Base-by-base conservation (phyloP, 1,140 invertebrate genomes). In the Tetramorium simillimum region DNA sequence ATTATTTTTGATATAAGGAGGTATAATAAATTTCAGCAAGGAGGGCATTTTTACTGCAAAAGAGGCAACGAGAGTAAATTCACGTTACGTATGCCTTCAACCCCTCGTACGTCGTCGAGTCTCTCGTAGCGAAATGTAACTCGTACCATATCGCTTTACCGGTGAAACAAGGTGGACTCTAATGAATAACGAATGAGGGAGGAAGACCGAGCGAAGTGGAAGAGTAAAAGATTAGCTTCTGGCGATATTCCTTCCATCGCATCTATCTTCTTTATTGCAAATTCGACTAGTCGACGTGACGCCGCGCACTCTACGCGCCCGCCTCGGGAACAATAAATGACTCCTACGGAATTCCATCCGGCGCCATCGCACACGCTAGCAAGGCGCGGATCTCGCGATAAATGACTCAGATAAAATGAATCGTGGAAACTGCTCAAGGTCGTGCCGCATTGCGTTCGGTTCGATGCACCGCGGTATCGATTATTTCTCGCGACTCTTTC, bases 181-280 rank as follows among this genome's bases (percentile, higher is more conserved):
- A 91, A 91, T 89, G 87, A 90, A 89, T 91, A 90, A 90, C 78
- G 78, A 89, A 91, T 77, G 87, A 90, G 62, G 60, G 75, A 72
- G 77, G 60, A 49, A 75, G 46, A 84, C 46, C 67, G 77, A 75
- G 86, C 78, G 76, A 80, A 88, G 60, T 69, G 87, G 84, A 72
- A 78, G 67, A 85, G 89, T 84, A 85, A 86, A 87, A 86, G 89
- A 91, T 90, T 89, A 86, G 89, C 89, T 86, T 62, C 73, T 60
- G 43, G 53, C 67, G 77, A 86, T 86, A 90, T 89, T 80, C 77
- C 67, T 86, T 70, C 43, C 90, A 67, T 88, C 84, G 76, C 90
- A 91, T 91, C 84, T 88, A 88, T 90, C 90, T 90, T 89, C 89
- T 91, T 91, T 91, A 91, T 91, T 91, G 87, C 84, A 91, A 91